Evolutionary conservation across 2,797 vertebrate genomes (phyloP).

Genomic region (Myotis pilosus): DNA sequence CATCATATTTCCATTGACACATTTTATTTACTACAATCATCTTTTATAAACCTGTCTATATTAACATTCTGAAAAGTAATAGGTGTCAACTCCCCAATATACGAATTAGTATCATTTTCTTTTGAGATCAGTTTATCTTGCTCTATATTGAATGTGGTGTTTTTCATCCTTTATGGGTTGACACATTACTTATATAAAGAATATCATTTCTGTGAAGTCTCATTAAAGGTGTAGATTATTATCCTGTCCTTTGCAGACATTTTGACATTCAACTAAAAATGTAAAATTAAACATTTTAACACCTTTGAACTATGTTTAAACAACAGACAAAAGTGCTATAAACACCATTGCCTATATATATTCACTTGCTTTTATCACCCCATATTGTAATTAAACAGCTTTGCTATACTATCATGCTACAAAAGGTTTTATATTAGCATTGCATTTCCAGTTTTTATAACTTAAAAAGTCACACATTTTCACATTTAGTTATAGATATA

Average conservation of each 20-base stretch:
- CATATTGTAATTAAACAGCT: background rate
- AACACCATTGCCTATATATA: background rate
- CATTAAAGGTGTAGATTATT: slow-evolving; percentile 29
- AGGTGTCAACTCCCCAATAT: background rate
- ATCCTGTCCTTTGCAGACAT: background rate
- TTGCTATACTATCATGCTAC: background rate
- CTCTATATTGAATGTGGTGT: background rate
- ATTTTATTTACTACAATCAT: slow-evolving; percentile 13
- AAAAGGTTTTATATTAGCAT: background rate
- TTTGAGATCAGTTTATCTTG: background rate
- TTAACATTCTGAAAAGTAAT: background rate
- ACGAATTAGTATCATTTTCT: background rate
- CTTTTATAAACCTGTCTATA: background rate
- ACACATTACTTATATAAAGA: slow-evolving; percentile 12
- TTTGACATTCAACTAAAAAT: slow-evolving; percentile 26
- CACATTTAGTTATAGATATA: background rate
- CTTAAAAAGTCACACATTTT: background rate
- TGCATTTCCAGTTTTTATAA: background rate
- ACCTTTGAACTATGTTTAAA: slow-evolving; percentile 17
- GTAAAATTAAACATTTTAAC: slow-evolving; percentile 38
- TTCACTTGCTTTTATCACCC: background rate
- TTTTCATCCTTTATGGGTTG: background rate
- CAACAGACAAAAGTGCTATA: background rate
- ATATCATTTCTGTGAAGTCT: slow-evolving; percentile 16
- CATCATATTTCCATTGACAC: background rate